These are phyloP conservation scores for Serripes groenlandicus DNA, from an alignment of 2,888 invertebrate genomes.

Conservation along the genomic window DNA sequence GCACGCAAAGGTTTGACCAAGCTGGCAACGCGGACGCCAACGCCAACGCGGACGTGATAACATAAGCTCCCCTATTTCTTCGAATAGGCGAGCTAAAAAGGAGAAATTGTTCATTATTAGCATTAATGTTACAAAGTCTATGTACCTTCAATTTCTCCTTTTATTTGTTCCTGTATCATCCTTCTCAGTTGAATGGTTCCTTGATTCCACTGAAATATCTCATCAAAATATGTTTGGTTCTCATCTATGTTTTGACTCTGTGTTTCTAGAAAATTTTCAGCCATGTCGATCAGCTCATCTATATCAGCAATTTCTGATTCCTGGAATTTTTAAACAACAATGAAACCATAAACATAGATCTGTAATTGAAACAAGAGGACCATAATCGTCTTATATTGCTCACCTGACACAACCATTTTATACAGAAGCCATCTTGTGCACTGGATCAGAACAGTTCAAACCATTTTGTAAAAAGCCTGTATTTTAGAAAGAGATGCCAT, in stretches of 20 bases:
- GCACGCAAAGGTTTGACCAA: no score
- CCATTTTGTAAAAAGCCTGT: neutral
- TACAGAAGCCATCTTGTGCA: neutral
- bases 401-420: neutral
- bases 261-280: conserved; percentile 25
- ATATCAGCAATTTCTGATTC: conserved; percentile 17
- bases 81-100: no score
- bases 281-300: conserved; percentile 42
- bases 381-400: neutral
- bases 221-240: conserved; percentile 28
- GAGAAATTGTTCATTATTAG: neutral
- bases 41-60: no score
- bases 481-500: no score
- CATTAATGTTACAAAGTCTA: neutral
- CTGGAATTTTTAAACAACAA: neutral
- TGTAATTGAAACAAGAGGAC: neutral
- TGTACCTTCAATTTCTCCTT: conserved; percentile 59
- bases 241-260: conserved; percentile 26
- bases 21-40: no score
- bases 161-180: conserved; percentile 50
- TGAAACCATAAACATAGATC: neutral
- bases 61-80: no score
- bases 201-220: conserved; percentile 20
- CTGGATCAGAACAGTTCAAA: neutral
- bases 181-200: conserved; percentile 34